Percentiles rank a stretch among this genome's conserved stretches.
Evolutionary conservation across 37 sponge, comb jelly and placozoan species (phyloP).

Genomic region (Diacarnus erythraeanus): DNA sequence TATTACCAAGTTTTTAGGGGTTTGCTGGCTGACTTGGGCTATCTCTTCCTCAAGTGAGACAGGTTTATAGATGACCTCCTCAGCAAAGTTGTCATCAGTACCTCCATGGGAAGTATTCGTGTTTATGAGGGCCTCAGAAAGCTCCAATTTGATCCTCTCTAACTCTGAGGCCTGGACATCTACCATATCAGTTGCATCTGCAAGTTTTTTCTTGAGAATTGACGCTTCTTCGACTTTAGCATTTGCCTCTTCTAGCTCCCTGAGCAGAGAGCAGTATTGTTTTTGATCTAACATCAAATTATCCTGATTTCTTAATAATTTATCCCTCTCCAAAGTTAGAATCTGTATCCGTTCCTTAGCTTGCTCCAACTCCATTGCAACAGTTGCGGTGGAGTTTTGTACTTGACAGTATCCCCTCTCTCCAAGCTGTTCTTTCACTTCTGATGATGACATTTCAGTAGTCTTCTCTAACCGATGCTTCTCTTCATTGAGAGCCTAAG

Average conservation of each 20-base stretch:
- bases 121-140: neutral
- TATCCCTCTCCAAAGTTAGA: neutral
- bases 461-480: no score
- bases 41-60: slow-evolving; percentile 2
- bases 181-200: neutral
- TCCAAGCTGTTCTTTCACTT: no score
- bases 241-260: neutral
- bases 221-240: neutral
- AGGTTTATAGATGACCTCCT: neutral
- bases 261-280: neutral
- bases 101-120: neutral
- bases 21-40: neutral
- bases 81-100: neutral
- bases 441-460: no score
- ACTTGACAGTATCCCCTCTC: no score
- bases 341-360: neutral
- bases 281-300: neutral
- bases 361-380: neutral
- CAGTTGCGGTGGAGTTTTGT: no score
- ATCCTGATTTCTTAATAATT: neutral
- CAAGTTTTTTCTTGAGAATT: neutral
- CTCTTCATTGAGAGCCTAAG: no score
- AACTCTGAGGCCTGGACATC: neutral
- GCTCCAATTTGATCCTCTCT: neutral
- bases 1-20: neutral